Evolutionary conservation across 2,797 vertebrate genomes (phyloP), one percentile per base, ranked within the genome.

Genomic region (Choloepus didactylus): DNA sequence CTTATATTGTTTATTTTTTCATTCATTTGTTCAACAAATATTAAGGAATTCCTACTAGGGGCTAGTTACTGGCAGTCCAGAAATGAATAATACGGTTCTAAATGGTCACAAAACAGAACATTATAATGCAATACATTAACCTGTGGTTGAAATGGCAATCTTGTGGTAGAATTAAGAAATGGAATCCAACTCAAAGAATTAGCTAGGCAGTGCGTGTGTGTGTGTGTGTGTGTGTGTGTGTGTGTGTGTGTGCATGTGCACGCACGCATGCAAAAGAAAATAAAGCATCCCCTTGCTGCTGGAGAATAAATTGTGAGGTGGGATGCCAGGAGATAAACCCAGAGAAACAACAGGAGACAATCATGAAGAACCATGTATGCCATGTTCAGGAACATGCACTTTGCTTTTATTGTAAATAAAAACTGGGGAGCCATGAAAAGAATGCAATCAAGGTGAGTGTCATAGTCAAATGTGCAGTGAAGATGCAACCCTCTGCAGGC

Each of bases 161-260:
- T 72, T 72, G 2, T 9, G 18, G 72, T 15, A 92, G 88, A 90
- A 84, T 77, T 84, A 75, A 38, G 23, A 93, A 93, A 92, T 67
- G 29, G 6, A 49, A 73, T 93, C 44, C 44, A 85, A n/a, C 35
- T 89, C 76, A 46, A 4, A 73, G 27, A 94, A 91, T 60, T 60
- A 84, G 15, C 29, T 60, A 35, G 25, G 14, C 18, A 84, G 81
- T 46, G 44, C n/a, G 10, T 46, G 70, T 69, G 8, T 84, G 12
- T 23, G 16, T 75, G 7, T 31, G 44, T 81, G 38, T 59, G 27
- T 87, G 49, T 35, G 64, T 16, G 16, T 75, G 7, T 31, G 44
- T 81, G 38, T 59, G 27, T 87, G 49, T 35, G 64, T 16, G 29
- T 23, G n/a, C 67, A 4, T 38, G 3, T 72, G 31, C 29, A 0